Percentiles rank a stretch among this genome's conserved stretches.
Evolutionary conservation across 2,888 invertebrate species (phyloP).

Genomic region (Plebejus anna): DNA sequence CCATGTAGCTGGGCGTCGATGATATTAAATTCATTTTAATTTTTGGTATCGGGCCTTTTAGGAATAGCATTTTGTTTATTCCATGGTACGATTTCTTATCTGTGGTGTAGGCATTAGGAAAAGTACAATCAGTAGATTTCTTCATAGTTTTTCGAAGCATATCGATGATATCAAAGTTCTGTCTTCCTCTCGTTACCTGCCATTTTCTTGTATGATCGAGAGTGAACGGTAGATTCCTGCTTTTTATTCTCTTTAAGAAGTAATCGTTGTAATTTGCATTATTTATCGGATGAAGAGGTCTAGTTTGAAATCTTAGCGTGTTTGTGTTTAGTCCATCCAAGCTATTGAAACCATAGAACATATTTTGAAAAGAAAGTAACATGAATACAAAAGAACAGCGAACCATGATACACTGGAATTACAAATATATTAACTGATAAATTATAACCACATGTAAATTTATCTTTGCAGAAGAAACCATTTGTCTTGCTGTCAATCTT

Average conservation of each 20-base stretch:
- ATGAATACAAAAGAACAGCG: not conserved
- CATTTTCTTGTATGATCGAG: slow-evolving; percentile 40
- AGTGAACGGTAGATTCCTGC: not conserved
- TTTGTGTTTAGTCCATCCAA: not conserved
- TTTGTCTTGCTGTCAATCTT: not conserved
- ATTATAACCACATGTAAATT: not conserved
- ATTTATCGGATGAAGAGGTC: not conserved
- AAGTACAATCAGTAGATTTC: slow-evolving; percentile 45
- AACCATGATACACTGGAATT: not conserved
- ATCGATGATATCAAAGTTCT: slow-evolving; percentile 60
- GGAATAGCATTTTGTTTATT: slow-evolving; percentile 24
- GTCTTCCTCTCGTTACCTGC: slow-evolving; percentile 52
- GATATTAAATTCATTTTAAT: slow-evolving; percentile 27
- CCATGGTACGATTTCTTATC: not conserved
- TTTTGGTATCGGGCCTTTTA: slow-evolving; percentile 9
- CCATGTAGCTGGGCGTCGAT: slow-evolving; percentile 60
- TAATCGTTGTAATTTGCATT: not conserved
- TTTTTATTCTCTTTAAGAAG: slow-evolving; percentile 5
- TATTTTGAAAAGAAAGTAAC: slow-evolving; percentile 4
- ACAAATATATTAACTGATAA: not conserved
- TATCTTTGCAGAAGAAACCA: not conserved
- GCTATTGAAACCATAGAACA: not conserved
- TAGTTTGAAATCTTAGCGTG: not conserved
- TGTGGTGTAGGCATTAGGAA: slow-evolving; percentile 23
- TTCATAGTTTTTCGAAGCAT: slow-evolving; percentile 61